Evolutionary conservation across 2,888 invertebrate genomes (phyloP), one percentile per base, ranked within the genome.

Genomic region (Synanthedon vespiformis): DNA sequence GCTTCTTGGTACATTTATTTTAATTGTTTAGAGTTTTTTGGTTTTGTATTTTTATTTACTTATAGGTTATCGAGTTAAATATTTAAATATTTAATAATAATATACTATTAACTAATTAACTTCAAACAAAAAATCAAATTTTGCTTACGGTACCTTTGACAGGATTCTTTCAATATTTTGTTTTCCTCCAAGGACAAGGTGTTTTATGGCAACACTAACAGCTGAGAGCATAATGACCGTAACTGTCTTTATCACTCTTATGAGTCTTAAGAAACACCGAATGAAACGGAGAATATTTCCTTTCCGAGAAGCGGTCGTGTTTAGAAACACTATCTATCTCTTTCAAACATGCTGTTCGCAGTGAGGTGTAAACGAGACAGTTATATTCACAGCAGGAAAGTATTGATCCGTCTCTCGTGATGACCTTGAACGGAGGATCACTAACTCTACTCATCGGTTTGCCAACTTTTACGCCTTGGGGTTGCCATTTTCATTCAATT

Each of bases 401-500:
- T 60, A 61, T 61, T 56, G 61, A 61, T 60, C 59, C 57, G 41
- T 44, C 44, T 44, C 44, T 14, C 54, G 48, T 52, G 48, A 18
- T 52, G 58, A 57, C 61, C 61, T 61, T 57, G 58, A 56, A 56
- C 55, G 51, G 50, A 22, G 49, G 48, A 51, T 51, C 51, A 52
- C 54, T 44, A 44, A 44, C 44, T n/a, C n/a, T n/a, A n/a, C n/a
- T 44, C 44, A 14, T 14, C 1, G 44, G 13, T n/a, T 44, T 13
- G 44, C 44, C 44, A 44, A 44, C 44, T 44, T 44, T 44, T n/a
- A 13, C 13, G 6, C 14, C 44, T 8, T 2, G 14, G 12, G 14
- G 44, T 44, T 44, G n/a, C 13, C 44, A 44, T 11, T 14, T 44
- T 44, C 14, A 44, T 44, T 44, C 44, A 44, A 13, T 44, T n/a